Evolutionary conservation across 2,888 invertebrate species (phyloP).

Genomic region (Pherbina coryleti): DNA sequence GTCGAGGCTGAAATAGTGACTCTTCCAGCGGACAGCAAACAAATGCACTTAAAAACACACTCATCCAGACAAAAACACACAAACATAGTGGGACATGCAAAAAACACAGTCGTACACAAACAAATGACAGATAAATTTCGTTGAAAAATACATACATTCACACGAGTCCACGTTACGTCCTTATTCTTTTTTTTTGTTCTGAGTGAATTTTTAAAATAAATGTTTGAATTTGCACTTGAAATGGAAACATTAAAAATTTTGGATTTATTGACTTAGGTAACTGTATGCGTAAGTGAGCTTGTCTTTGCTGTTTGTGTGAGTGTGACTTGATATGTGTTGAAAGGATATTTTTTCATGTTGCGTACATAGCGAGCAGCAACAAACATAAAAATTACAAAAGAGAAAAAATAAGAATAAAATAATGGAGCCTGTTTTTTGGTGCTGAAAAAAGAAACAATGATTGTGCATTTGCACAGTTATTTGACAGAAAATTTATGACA

Average conservation of each 20-base stretch:
- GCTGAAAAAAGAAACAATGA: background rate
- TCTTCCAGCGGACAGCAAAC: conserved; percentile 23
- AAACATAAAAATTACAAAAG: background rate
- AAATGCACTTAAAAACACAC: conserved; percentile 25
- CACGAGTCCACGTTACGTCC: background rate
- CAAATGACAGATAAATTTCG: conserved; percentile 9
- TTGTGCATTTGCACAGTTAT: conserved; percentile 8
- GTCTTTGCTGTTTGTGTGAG: conserved; percentile 6
- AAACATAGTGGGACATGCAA: background rate
- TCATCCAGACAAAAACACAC: background rate
- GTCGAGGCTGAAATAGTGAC: conserved; percentile 30
- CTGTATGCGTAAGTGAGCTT: conserved; percentile 4
- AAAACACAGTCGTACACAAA: background rate
- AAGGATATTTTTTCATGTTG: background rate
- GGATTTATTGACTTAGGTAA: conserved; percentile 33
- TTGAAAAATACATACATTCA: conserved; percentile 11
- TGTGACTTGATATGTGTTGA: conserved; percentile 20
- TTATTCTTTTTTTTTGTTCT: background rate
- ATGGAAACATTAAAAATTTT: conserved; percentile 33
- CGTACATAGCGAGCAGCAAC: background rate
- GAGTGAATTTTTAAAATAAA: conserved; percentile 26
- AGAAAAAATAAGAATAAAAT: no score
- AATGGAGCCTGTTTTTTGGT: conserved; percentile 4
- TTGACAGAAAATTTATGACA: conserved; percentile 10
- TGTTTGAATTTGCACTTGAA: conserved; percentile 37